Evolutionary conservation across 2,888 invertebrate genomes (phyloP).

Genomic region (Petrolisthes cinctipes): DNA sequence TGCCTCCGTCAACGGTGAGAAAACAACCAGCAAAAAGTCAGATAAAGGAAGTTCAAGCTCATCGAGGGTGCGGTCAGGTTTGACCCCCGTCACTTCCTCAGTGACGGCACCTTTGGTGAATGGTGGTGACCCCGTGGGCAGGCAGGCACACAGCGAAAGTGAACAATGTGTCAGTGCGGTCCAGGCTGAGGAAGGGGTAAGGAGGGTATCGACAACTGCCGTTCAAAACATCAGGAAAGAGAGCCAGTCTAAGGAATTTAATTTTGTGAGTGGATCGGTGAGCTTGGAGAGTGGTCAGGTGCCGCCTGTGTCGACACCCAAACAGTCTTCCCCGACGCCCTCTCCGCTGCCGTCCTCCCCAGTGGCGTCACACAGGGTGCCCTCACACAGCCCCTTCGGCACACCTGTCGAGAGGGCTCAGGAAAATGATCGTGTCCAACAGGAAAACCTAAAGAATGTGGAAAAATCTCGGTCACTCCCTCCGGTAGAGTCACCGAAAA

Average conservation of each 20-base stretch:
- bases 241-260: constrained; percentile 75
- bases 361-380: constrained; percentile 46
- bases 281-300: neutral
- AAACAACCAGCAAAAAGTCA: neutral
- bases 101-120: constrained; percentile 57
- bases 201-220: constrained; percentile 75
- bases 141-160: constrained; percentile 51
- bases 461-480: constrained; percentile 56
- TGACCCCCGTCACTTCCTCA: constrained; percentile 56
- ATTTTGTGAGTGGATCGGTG: constrained; percentile 55
- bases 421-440: constrained; percentile 60
- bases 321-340: constrained; percentile 57
- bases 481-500: neutral
- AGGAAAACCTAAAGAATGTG: constrained; percentile 63
- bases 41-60: neutral
- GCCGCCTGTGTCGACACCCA: neutral
- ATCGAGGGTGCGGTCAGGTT: constrained; percentile 44
- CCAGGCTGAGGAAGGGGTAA: constrained; percentile 66
- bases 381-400: constrained; percentile 21
- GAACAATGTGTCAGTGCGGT: constrained; percentile 13
- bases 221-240: constrained; percentile 79
- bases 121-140: constrained; percentile 36
- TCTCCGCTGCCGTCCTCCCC: constrained; percentile 60
- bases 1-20: constrained; percentile 27
- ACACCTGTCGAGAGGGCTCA: constrained; percentile 36